A percentile compares a stretch with the other conserved stretches of the same genome.
phyloP scores from a whole-genome alignment of 2,888 invertebrate genomes.

The Thysanoteuthis rhombus region DNA sequence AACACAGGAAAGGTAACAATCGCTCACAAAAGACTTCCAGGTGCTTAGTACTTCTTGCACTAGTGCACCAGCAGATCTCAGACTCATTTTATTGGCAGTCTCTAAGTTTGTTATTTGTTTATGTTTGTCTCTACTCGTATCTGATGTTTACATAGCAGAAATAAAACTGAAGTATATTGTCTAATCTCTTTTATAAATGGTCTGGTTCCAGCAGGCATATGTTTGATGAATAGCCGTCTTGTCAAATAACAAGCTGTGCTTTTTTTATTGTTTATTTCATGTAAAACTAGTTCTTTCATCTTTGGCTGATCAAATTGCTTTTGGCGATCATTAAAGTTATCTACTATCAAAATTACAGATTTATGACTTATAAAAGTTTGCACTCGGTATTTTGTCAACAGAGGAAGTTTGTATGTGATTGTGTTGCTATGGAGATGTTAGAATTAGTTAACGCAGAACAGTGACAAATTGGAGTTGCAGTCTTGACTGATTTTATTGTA shows the following conservation, averaged over 20 bases:
- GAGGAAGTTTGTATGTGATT: not conserved
- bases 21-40: no score
- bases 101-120: not conserved
- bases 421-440: constrained; percentile 12
- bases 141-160: not conserved
- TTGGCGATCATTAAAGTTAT: not conserved
- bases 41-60: no score
- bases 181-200: not conserved
- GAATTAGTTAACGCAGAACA: not conserved
- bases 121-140: not conserved
- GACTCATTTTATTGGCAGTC: no score
- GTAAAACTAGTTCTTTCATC: not conserved
- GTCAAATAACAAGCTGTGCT: not conserved
- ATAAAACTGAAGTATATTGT: not conserved
- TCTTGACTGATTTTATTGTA: no score
- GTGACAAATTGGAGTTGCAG: not conserved
- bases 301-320: constrained; percentile 20
- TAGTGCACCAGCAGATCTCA: no score
- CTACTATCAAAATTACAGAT: not conserved
- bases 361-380: not conserved
- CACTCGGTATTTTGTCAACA: not conserved
- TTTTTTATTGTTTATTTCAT: not conserved
- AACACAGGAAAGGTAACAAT: no score
- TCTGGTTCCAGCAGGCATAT: not conserved
- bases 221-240: not conserved